Evolutionary conservation across 2,888 invertebrate species (phyloP), one percentile per base, ranked within the genome.

Genomic region (Acanthoscelides obtectus): DNA sequence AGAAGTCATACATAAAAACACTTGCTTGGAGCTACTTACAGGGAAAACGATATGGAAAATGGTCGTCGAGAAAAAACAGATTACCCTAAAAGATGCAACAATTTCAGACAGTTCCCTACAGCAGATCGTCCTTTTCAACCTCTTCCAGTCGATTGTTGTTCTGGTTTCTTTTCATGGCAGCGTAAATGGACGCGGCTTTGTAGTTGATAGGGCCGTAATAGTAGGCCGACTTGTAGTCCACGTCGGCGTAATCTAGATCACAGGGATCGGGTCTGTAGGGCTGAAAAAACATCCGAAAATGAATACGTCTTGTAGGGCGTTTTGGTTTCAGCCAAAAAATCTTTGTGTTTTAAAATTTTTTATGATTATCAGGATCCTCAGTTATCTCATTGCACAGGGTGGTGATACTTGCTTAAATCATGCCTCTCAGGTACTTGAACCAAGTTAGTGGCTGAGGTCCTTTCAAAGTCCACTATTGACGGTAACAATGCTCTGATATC

Each of bases 191-290:
- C 72, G 95, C 95, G 75, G 93, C 93, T 84, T 96, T 96, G 87
- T 96, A 96, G 87, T 96, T 94, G 84, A 96, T 95, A 68, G 96
- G 96, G 78, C 96, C 96, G 86, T 96, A 96, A 81, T 94, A 12
- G 19, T 63, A 12, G 19, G 63, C 8, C n/a, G 45, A 94, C 83
- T 93, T 92, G 86, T 94, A 92, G 85, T 96, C 95, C 80, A 95
- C 93, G 85, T 96, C 96, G 74, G 96, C 96, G 86, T 96, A 96
- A 82, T 94, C 94, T 86, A 96, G 88, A 86, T 96, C 95, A 84
- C 89, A 88, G 82, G 88, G 88, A 82, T 93, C 92, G 77, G 94
- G 92, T 86, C 89, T 90, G 87, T 92, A 92, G 77, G 95, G 94
- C 96, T 96, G 89, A 67, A 84, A 85, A 80, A 69, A 72, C n/a